These are phyloP conservation scores for Channa striata DNA, from an alignment of 2,797 vertebrate genomes.

Conservation along the genomic window DNA sequence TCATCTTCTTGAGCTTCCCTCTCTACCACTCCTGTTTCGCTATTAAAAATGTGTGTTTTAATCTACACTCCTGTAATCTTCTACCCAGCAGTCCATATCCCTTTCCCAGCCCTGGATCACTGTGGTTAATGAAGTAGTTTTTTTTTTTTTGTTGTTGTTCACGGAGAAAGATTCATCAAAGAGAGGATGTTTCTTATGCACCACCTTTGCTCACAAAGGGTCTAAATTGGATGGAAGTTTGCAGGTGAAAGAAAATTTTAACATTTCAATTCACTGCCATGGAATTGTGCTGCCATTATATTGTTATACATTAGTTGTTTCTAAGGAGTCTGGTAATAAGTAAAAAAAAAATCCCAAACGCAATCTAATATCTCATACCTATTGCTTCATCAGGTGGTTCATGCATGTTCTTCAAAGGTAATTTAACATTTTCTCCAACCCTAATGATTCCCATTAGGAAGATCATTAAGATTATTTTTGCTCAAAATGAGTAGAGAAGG, in stretches of 20 bases:
- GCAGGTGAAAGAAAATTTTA: conserved; percentile 22
- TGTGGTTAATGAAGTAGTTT: conserved; percentile 54
- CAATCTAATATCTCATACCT: background rate
- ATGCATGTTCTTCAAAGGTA: conserved; percentile 18
- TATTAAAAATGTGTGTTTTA: conserved; percentile 58
- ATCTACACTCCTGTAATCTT: conserved; percentile 56
- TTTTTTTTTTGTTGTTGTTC: conserved; percentile 29
- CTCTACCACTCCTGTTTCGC: conserved; percentile 37
- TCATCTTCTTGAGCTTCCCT: conserved; percentile 65
- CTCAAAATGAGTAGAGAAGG: conserved; percentile 21
- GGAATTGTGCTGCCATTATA: conserved; percentile 8
- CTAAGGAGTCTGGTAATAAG: background rate
- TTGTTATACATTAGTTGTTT: conserved; percentile 1
- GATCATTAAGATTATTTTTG: conserved; percentile 8
- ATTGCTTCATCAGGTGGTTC: conserved; percentile 1
- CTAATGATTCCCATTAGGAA: conserved; percentile 21
- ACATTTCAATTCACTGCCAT: background rate
- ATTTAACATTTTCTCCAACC: conserved; percentile 14
- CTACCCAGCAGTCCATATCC: conserved; percentile 27
- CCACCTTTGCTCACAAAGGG: conserved; percentile 20
- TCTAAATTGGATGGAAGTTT: conserved; percentile 19
- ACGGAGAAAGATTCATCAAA: conserved; percentile 64
- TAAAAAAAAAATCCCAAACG: conserved; percentile 13
- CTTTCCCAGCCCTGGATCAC: conserved; percentile 27
- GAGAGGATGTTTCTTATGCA: conserved; percentile 28